Percentiles rank a stretch among this genome's conserved stretches.
phyloP scores from a whole-genome alignment of 1,140 invertebrate species.

The Gyrodactylus salaris region DNA sequence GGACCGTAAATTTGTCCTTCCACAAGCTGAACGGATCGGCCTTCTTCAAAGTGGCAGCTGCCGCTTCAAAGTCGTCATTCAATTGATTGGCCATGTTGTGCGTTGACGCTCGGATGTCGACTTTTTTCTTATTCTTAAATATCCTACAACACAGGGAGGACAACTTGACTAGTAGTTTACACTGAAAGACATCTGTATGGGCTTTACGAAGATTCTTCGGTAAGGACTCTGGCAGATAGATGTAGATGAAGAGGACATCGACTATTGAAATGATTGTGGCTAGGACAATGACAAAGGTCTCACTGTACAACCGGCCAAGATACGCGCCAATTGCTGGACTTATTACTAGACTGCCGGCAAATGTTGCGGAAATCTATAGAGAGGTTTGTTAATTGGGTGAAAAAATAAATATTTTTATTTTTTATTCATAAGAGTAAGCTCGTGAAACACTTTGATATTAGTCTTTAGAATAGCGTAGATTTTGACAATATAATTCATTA shows the following conservation, averaged over 20 bases:
- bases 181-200: not conserved
- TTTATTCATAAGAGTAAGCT: too few species aligned
- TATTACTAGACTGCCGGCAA: slow-evolving; percentile 81
- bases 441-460: too few species aligned
- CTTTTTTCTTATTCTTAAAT: not conserved
- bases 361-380: slow-evolving; percentile 55
- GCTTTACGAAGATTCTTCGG: slow-evolving; percentile 30
- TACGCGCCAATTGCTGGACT: slow-evolving; percentile 79
- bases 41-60: slow-evolving; percentile 8
- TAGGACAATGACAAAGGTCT: slow-evolving; percentile 67
- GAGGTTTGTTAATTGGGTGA: too few species aligned
- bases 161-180: not conserved
- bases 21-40: slow-evolving; percentile 77
- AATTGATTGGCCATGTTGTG: not conserved
- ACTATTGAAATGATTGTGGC: slow-evolving; percentile 60
- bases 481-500: too few species aligned
- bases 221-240: slow-evolving; percentile 79
- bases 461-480: too few species aligned
- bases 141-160: not conserved
- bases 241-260: slow-evolving; percentile 87
- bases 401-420: too few species aligned
- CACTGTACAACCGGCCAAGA: slow-evolving; percentile 50
- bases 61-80: not conserved
- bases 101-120: not conserved
- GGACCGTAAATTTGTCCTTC: slow-evolving; percentile 66